phyloP scores from a whole-genome alignment of 2,113 vertebrate species.

The Emydocephalus ijimae region DNA sequence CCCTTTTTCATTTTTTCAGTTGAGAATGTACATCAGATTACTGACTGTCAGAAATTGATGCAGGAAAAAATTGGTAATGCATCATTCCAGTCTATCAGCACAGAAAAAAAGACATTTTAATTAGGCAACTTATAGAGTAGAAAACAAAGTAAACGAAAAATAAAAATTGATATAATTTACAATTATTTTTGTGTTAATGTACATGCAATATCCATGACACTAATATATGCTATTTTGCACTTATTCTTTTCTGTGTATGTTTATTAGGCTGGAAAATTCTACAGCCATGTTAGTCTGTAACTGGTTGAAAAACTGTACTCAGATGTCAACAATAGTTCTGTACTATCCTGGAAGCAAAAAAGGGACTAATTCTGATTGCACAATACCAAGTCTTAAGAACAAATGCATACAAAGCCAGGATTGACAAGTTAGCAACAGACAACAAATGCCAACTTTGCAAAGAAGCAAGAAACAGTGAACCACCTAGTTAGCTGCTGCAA shows the following conservation, averaged over 20 bases:
- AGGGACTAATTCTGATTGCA: neutral
- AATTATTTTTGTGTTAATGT: neutral
- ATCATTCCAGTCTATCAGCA: constrained; percentile 45
- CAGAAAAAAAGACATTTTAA: constrained; percentile 60
- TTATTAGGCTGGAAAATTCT: neutral
- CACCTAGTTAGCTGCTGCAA: neutral
- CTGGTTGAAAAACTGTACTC: neutral
- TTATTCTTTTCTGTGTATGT: neutral
- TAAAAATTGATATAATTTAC: constrained; percentile 3
- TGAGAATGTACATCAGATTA: constrained; percentile 57
- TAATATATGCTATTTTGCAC: neutral
- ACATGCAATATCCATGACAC: neutral
- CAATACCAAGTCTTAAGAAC: neutral
- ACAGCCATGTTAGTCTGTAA: neutral
- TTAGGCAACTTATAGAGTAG: constrained; percentile 35
- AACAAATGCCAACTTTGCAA: neutral
- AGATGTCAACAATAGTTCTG: neutral
- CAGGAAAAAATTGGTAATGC: constrained; percentile 28
- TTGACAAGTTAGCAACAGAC: neutral
- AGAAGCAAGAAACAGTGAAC: neutral
- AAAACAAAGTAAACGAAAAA: constrained; percentile 15
- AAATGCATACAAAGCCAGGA: neutral
- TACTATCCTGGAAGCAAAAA: neutral
- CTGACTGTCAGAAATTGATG: constrained; percentile 53
- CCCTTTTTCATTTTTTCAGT: constrained; percentile 65